phyloP scores from a whole-genome alignment of 2,888 invertebrate genomes.

The Megastigmus dorsalis region DNA sequence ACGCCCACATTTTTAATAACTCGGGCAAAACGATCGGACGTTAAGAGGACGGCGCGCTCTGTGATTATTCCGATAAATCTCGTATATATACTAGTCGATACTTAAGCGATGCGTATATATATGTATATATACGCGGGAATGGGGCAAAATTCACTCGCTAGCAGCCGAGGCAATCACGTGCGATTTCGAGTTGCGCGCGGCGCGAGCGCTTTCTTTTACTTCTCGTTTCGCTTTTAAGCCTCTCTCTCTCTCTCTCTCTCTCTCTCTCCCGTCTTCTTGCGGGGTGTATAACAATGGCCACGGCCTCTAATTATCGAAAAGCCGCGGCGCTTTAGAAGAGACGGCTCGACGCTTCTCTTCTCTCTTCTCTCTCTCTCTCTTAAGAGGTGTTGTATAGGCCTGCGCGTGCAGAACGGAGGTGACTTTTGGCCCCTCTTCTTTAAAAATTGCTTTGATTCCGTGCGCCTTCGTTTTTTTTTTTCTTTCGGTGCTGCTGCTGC shows the following conservation, averaged over 20 bases:
- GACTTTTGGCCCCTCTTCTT: slow-evolving; percentile 12
- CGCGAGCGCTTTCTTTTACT: no score
- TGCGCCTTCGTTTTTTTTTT: no score
- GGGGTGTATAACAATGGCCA: slow-evolving; percentile 59
- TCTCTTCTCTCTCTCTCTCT: neutral
- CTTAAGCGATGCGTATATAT: no score
- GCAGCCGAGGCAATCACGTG: neutral
- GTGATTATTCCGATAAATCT: slow-evolving; percentile 23
- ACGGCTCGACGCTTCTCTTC: slow-evolving; percentile 68
- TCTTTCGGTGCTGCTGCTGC: neutral
- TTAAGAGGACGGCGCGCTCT: slow-evolving; percentile 3
- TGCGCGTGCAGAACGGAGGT: slow-evolving; percentile 1
- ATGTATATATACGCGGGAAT: neutral
- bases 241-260: neutral
- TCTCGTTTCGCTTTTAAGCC: neutral
- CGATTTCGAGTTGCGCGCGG: slow-evolving; percentile 32
- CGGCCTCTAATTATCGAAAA: slow-evolving; percentile 74
- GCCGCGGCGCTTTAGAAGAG: slow-evolving; percentile 73
- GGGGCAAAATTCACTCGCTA: neutral
- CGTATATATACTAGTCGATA: neutral
- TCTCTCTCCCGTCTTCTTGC: neutral
- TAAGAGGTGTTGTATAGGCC: neutral
- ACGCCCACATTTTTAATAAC: neutral
- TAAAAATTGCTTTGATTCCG: slow-evolving; percentile 26
- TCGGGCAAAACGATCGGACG: neutral